Base-by-base conservation (phyloP, 2,113 vertebrate species). In the Sander lucioperca region DNA sequence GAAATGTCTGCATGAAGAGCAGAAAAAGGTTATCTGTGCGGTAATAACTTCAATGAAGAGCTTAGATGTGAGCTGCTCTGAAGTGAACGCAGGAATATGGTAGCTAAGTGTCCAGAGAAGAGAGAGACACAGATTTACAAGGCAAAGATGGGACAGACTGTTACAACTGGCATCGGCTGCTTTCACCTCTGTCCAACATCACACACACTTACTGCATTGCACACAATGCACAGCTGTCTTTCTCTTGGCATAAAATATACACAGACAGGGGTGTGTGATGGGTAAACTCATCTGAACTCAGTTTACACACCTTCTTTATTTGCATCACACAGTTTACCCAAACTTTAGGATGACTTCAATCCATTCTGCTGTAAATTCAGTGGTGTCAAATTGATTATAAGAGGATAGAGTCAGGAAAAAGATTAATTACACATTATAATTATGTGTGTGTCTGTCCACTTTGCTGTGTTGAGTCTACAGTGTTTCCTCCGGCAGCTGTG, bases 381-480 rank as follows among this genome's bases (percentile, higher is more conserved):
- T 72, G 27, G 11, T 18, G 16, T 70, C 19, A 64, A 63, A 56
- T 15, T 62, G 23, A 64, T 13, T 36, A 21, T 6, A 33, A 66
- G n/a, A 11, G 1, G 14, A 71, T 5, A 33, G 7, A 65, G 43
- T 27, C 13, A n/a, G 30, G 50, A 25, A 63, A 39, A 63, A n/a
- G 2, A 33, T 33, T 33, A 33, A 6, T 33, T 6, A 33, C 33
- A 33, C 33, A 33, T 33, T 6, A 33, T 33, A 5, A 33, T 1
- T 51, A 36, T 12, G 12, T 33, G 11, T 57, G 6, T 51, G 43
- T 47, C 45, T 43, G 74, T 33, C 25, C 58, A 64, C 72, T 82
- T 68, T 33, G 63, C 79, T n/a, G 12, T 91, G 90, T 91, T 89
- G 85, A 91, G 90, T 91, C 91, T 90, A 64, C 63, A 56, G 72